Evolutionary conservation across 2,888 invertebrate genomes (phyloP), one percentile per base, ranked within the genome.

Genomic region (Allophyes oxyacanthae): DNA sequence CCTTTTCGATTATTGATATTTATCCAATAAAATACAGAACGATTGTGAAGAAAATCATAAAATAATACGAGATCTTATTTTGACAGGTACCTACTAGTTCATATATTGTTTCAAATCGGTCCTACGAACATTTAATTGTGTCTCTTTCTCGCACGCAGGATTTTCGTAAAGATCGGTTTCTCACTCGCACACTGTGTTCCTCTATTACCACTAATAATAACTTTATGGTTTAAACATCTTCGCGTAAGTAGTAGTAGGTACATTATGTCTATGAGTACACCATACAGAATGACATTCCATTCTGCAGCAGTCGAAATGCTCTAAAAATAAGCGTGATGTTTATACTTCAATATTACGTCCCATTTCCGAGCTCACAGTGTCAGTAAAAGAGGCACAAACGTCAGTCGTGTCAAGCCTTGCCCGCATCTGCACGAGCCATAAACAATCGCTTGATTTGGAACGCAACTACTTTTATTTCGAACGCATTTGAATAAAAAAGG

Each of bases 251-350:
- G 53, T 73, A 67, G 59, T 50, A 20, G 2, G 57, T 50, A n/a
- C n/a, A n/a, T n/a, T n/a, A n/a, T n/a, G n/a, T n/a, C n/a, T n/a
- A n/a, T n/a, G n/a, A n/a, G n/a, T n/a, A 66, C 63, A 46, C 58
- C 57, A 70, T 43, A 64, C 55, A 45, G 44, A 79, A 72, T 80
- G 82, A 80, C 82, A 86, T 85, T 84, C 84, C 72, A 28, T 28
- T 6, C 3, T 28, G 6, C 3, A 70, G 71, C 72, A 75, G 73
- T 74, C 77, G 69, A 77, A 80, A 78, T 73, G 64, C 79, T 86
- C 87, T 87, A 87, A 86, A 87, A 87, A 87, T 87, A 87, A 87
- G 77, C 82, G 79, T 87, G 87, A 87, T 87, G 87, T 83, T 86
- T 86, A 86, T 78, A 73, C 77, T 75, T 70, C 75, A 81, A 75